Conservation (phyloP, 2,113 vertebrate genomes). For the Lophura nycthemera region DNA sequence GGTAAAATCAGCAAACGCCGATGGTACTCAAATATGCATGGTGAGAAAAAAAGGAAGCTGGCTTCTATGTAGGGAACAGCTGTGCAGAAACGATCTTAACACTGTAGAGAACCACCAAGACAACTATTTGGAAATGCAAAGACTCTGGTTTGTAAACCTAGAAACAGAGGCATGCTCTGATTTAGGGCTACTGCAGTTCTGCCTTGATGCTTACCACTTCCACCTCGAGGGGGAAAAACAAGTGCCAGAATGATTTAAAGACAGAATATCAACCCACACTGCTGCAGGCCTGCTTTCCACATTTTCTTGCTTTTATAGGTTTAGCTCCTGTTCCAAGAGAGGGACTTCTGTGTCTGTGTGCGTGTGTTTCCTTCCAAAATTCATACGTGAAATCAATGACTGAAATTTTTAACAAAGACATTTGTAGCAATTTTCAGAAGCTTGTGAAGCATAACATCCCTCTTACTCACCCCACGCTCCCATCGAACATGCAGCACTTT, state of each 20-base stretch:
- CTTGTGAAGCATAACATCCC: background rate
- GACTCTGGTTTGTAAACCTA: conserved; percentile 55
- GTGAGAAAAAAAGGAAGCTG: conserved; percentile 2
- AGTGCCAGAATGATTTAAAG: conserved; percentile 77
- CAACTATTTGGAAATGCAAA: conserved; percentile 49
- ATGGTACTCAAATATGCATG: background rate
- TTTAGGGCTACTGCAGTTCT: conserved; percentile 66
- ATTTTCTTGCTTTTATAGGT: conserved; percentile 66
- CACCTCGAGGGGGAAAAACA: conserved; percentile 74
- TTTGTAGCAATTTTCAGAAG: background rate
- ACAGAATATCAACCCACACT: conserved; percentile 70
- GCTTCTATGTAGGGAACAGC: background rate
- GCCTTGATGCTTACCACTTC: conserved; percentile 62
- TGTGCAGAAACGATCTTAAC: conserved; percentile 43
- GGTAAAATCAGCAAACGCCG: background rate
- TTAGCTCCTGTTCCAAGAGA: conserved; percentile 58
- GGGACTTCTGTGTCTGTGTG: background rate
- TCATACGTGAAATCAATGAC: background rate
- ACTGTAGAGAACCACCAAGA: background rate
- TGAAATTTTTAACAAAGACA: background rate
- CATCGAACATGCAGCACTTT: background rate
- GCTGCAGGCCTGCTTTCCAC: conserved; percentile 70
- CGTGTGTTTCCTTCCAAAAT: conserved; percentile 28
- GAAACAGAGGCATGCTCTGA: conserved; percentile 47
- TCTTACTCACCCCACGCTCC: background rate